Percentiles rank a stretch among this genome's conserved stretches.
These are phyloP conservation scores for Volucella bombylans DNA, from an alignment of 2,888 invertebrate species.

Conservation along the genomic window DNA sequence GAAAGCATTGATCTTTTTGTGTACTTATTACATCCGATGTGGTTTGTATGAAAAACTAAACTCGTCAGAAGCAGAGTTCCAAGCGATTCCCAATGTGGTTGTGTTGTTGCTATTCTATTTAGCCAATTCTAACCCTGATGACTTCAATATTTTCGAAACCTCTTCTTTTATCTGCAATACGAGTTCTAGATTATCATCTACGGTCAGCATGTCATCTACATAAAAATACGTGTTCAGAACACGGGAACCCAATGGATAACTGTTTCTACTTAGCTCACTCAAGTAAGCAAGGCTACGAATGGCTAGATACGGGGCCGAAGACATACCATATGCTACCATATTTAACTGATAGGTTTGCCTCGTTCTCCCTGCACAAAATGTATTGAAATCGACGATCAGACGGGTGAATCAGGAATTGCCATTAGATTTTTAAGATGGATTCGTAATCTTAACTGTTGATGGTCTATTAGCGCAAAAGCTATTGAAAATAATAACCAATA, in stretches of 20 bases:
- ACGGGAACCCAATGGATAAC: conserved; percentile 63
- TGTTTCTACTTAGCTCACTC: conserved; percentile 68
- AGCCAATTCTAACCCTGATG: no score
- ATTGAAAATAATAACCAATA: no score
- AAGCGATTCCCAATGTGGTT: conserved; percentile 49
- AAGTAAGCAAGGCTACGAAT: conserved; percentile 23
- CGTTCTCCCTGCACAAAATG: no score
- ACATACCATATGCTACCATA: no score
- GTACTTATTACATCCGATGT: conserved; percentile 6
- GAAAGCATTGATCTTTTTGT: conserved; percentile 34
- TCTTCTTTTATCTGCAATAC: conserved; percentile 24
- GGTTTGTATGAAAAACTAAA: conserved; percentile 35
- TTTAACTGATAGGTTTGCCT: no score
- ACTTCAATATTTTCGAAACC: conserved; percentile 26
- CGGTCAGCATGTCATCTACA: conserved; percentile 57
- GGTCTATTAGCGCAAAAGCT: no score
- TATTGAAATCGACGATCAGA: no score
- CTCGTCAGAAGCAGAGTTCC: conserved; percentile 41
- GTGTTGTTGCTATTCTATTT: no score
- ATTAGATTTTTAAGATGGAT: no score
- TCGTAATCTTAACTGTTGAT: no score
- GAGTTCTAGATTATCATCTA: conserved; percentile 42
- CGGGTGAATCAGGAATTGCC: no score
- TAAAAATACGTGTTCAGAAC: conserved; percentile 54
- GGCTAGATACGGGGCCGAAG: no score